phyloP scores from a whole-genome alignment of 1,140 invertebrate species.

The Chironomus tepperi region DNA sequence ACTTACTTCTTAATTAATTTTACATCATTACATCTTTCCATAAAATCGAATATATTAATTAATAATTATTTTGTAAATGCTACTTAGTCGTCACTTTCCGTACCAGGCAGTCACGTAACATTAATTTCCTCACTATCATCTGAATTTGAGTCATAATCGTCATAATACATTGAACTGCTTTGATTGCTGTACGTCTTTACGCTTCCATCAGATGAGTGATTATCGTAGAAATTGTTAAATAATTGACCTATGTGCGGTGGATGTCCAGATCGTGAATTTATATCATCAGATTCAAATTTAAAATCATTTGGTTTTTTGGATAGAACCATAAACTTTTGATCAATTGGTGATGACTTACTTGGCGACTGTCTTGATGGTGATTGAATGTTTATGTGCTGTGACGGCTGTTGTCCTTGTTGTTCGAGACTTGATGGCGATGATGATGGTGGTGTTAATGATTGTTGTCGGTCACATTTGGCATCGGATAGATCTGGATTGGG shows the following conservation, averaged over 20 bases:
- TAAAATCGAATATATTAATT: neutral
- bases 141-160: slow-evolving; percentile 57
- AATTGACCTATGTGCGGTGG: slow-evolving; percentile 2
- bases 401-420: slow-evolving; percentile 26
- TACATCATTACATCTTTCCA: too few relatives aligned
- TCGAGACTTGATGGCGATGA: slow-evolving; percentile 30
- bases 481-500: slow-evolving; percentile 93
- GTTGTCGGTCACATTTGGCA: slow-evolving; percentile 65
- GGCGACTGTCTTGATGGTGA: slow-evolving; percentile 27
- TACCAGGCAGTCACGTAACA: slow-evolving; percentile 56
- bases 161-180: slow-evolving; percentile 40
- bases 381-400: neutral
- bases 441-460: slow-evolving; percentile 43
- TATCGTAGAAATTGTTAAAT: slow-evolving; percentile 22
- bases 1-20: neutral
- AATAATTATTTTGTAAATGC: neutral
- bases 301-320: slow-evolving; percentile 15
- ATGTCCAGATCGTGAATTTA: neutral
- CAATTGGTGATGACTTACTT: neutral
- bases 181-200: neutral
- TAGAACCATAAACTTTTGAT: slow-evolving; percentile 14
- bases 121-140: slow-evolving; percentile 73
- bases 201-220: slow-evolving; percentile 10
- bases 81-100: neutral
- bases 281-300: neutral